Conservation (phyloP, 2,113 vertebrate species). For the Pangasianodon gigas region DNA sequence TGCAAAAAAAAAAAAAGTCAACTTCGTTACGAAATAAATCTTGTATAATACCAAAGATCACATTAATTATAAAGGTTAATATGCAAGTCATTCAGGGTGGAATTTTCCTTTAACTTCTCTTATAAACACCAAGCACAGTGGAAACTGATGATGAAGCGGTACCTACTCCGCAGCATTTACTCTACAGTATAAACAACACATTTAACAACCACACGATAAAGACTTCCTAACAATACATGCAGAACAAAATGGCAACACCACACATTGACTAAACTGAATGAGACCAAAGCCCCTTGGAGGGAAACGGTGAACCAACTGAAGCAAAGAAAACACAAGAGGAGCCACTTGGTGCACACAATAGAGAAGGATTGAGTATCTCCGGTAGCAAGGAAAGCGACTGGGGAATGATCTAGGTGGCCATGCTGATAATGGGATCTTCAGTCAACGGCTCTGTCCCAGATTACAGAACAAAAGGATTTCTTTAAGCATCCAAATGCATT, state of each 20-base stretch:
- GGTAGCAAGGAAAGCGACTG: constrained; percentile 30
- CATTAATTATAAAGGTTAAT: neutral
- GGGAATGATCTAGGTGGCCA: constrained; percentile 30
- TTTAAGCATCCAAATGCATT: constrained; percentile 40
- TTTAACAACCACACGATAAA: constrained; percentile 45
- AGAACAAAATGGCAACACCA: constrained; percentile 22
- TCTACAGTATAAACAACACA: constrained; percentile 11
- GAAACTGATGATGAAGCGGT: neutral
- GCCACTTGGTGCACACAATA: constrained; percentile 50
- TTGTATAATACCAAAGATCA: neutral
- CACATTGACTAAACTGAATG: constrained; percentile 39
- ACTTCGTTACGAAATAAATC: neutral
- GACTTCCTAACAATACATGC: constrained; percentile 29
- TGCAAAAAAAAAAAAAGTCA: neutral
- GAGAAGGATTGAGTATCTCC: constrained; percentile 43
- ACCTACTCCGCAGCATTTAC: neutral
- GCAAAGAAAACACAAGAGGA: constrained; percentile 20
- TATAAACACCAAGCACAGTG: neutral
- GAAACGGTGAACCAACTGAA: constrained; percentile 39
- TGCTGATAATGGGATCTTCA: constrained; percentile 46
- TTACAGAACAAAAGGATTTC: constrained; percentile 48
- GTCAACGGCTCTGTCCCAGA: constrained; percentile 44
- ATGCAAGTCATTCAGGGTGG: neutral
- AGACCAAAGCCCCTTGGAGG: constrained; percentile 33
- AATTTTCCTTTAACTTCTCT: neutral